Base-by-base conservation (phyloP, 2,113 vertebrate species). In the Tragelaphus buxtoni region DNA sequence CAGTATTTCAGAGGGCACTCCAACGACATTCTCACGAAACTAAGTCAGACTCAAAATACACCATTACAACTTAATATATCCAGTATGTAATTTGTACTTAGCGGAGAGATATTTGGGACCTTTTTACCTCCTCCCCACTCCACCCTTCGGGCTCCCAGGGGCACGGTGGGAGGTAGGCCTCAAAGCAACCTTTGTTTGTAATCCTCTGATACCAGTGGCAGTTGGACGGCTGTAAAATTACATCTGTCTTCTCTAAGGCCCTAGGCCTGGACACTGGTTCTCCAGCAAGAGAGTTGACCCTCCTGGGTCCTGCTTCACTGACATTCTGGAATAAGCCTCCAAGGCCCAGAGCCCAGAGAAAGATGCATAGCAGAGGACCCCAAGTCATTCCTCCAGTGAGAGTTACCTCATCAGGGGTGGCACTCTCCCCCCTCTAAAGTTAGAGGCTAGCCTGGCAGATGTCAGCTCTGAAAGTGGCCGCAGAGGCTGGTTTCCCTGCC, bases 31-130 rank as follows among this genome's bases (percentile, higher is more conserved):
- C 97, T 98, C 98, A 98, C 28, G 63, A 95, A 98, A 98, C 88
- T 69, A 96, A 97, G 98, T 93, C 90, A 42, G 95, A 95, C 97
- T 98, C 97, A 98, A 98, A 98, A 99, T 97, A 98, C 98, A 99
- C 99, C 99, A 99, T 99, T 99, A 98, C 98, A 94, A 91, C 98
- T 99, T 99, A 94, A 98, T 98, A 98, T 97, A 99, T 99, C 99
- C 98, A 98, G 98, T 99, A 99, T 99, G 99, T 99, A 99, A 99
- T 99, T 98, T 99, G 98, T 99, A 98, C 99, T 99, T 99, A 99
- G 98, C 94, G 95, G 98, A 98, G 97, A 98, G 98, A 99, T 99
- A 99, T 99, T 98, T 99, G 97, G 98, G 98, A 95, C 98, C 98
- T 97, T 98, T 98, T 98, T 97, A 89, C 98, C 98, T 96, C 90